Evolutionary conservation across 2,113 vertebrate species (phyloP), one percentile per base, ranked within the genome.

Genomic region (Lophius piscatorius): DNA sequence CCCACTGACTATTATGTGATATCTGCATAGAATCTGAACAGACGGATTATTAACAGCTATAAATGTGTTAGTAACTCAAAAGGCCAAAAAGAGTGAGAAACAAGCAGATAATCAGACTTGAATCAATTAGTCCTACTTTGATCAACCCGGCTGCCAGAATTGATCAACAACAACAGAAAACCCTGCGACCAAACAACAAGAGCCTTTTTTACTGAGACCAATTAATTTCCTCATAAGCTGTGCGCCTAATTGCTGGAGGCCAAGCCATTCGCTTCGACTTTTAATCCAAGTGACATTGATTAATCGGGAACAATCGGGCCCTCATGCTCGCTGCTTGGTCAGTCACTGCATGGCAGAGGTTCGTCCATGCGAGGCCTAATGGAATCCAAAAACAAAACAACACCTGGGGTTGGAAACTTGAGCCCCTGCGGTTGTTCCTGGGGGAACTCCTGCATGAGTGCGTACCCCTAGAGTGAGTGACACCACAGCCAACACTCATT

Each of bases 81-180:
- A 78, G 69, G 33, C 75, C 51, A 49, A 62, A 74, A 55, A 64
- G 69, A 76, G 84, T 78, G 76, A 84, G 83, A 85, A 80, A 85
- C 86, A 65, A 78, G 80, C 83, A 88, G 74, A 88, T 88, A 88
- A 88, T 90, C 86, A 89, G 83, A 82, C 84, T 82, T 82, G 80
- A 86, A 89, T 90, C 86, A 90, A 87, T 91, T 89, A 88, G 83
- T 84, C 75, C 64, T 80, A 83, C 87, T 91, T 88, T 89, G 88
- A 90, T 90, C 82, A 81, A 58, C 70, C 85, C 74, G 76, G 76
- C 88, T 80, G 74, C 87, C 88, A 88, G 69, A 85, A 81, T 81
- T 81, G 80, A 87, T 78, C 80, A 82, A 87, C 76, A 86, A 87
- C 76, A 79, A 79, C 72, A 72, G 74, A 48, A 39, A 70, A 63